Evolutionary conservation across 2,113 vertebrate species (phyloP).

Genomic region (Tautogolabrus adspersus): DNA sequence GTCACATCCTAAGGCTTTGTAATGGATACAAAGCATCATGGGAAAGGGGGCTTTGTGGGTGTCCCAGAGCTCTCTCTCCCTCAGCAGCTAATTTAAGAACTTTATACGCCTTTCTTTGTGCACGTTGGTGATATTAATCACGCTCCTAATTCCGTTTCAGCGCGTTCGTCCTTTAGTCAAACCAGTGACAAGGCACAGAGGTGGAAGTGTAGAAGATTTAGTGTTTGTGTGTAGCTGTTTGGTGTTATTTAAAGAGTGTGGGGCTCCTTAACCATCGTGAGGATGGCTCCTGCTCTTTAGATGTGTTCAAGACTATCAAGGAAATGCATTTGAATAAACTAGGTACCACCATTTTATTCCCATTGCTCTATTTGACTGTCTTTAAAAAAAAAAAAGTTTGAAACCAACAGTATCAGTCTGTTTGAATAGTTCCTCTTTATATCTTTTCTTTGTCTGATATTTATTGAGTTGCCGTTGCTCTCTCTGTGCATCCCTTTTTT

Average conservation of each 20-base stretch:
- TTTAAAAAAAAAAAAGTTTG: no score
- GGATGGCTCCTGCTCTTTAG: neutral
- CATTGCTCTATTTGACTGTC: no score
- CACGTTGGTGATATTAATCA: constrained; percentile 40
- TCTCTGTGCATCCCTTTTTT: no score
- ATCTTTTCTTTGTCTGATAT: no score
- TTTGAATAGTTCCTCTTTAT: no score
- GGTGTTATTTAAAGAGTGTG: no score
- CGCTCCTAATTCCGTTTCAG: constrained; percentile 49
- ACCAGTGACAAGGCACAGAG: constrained; percentile 46
- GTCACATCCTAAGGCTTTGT: constrained; percentile 54
- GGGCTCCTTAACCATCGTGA: neutral
- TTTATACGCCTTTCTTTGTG: constrained; percentile 12
- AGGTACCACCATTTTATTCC: no score
- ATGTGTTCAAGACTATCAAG: neutral
- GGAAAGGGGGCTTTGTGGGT: constrained; percentile 58
- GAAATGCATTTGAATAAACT: no score
- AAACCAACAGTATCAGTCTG: no score
- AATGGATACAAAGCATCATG: constrained; percentile 57
- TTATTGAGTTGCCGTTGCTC: no score
- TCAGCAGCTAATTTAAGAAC: constrained; percentile 43
- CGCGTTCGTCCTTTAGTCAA: constrained; percentile 30
- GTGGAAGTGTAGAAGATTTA: constrained; percentile 22
- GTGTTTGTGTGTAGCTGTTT: constrained; percentile 19
- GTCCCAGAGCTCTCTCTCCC: constrained; percentile 46